phyloP scores from a whole-genome alignment of 2,113 vertebrate genomes.

The Isichthys henryi region DNA sequence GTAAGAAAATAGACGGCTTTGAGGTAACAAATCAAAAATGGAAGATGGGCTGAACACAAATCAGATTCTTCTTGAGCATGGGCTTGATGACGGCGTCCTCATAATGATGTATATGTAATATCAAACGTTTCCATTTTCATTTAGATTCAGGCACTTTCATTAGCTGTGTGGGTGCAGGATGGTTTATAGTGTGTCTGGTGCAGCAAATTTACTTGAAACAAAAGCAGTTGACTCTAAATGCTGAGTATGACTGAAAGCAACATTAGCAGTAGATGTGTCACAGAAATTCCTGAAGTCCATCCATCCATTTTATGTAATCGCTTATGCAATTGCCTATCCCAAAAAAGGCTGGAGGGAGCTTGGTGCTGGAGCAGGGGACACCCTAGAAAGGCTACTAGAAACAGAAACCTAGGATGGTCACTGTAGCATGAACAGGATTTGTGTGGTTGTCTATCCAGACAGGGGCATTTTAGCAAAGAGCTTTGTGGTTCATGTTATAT shows the following conservation, averaged over 20 bases:
- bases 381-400: neutral
- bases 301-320: neutral
- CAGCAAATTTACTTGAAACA: neutral
- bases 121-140: neutral
- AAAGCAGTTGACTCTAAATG: neutral
- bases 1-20: neutral
- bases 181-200: neutral
- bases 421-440: neutral
- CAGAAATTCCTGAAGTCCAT: neutral
- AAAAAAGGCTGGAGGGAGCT: neutral
- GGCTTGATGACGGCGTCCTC: neutral
- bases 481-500: neutral
- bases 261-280: neutral
- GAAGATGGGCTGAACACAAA: neutral
- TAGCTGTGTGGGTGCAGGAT: neutral
- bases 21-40: neutral
- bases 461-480: neutral
- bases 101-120: neutral
- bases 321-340: neutral
- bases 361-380: neutral
- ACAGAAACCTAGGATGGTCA: neutral
- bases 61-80: neutral
- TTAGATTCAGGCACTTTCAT: neutral
- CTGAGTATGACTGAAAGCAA: neutral
- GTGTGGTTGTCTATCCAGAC: neutral